Evolutionary conservation across 2,888 invertebrate genomes (phyloP).

Genomic region (Calliopum simillimum): DNA sequence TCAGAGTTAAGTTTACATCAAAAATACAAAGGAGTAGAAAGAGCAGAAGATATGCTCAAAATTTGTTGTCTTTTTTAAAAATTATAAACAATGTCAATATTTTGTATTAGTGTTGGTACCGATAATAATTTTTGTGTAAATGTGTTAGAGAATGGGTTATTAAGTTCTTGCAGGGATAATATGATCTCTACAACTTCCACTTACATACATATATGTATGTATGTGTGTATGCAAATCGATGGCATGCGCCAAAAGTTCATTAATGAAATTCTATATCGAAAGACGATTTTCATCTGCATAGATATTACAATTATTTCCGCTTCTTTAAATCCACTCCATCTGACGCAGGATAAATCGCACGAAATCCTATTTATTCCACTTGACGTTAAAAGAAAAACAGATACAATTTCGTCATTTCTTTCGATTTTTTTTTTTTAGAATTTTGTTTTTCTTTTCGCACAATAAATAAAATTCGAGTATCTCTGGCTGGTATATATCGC

Average conservation of each 20-base stretch:
- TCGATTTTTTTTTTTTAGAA: background rate
- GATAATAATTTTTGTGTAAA: too few species aligned
- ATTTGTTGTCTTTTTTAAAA: too few species aligned
- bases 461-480: background rate
- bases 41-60: too few species aligned
- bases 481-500: too few species aligned
- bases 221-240: constrained; percentile 1
- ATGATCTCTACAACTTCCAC: background rate
- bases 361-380: background rate
- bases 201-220: background rate
- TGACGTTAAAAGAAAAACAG: background rate
- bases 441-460: background rate
- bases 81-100: too few species aligned
- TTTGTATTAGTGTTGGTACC: too few species aligned
- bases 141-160: too few species aligned
- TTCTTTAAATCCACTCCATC: constrained; percentile 6
- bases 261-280: constrained; percentile 14
- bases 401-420: background rate
- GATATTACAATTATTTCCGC: constrained; percentile 13
- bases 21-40: too few species aligned
- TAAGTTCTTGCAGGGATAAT: too few species aligned
- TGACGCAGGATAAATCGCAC: background rate
- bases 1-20: too few species aligned
- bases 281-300: constrained; percentile 17
- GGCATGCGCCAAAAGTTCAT: constrained; percentile 16